Percentiles rank a stretch among this genome's conserved stretches.
Conservation (phyloP, 1,140 invertebrate genomes). For the Coptotermes formosanus region DNA sequence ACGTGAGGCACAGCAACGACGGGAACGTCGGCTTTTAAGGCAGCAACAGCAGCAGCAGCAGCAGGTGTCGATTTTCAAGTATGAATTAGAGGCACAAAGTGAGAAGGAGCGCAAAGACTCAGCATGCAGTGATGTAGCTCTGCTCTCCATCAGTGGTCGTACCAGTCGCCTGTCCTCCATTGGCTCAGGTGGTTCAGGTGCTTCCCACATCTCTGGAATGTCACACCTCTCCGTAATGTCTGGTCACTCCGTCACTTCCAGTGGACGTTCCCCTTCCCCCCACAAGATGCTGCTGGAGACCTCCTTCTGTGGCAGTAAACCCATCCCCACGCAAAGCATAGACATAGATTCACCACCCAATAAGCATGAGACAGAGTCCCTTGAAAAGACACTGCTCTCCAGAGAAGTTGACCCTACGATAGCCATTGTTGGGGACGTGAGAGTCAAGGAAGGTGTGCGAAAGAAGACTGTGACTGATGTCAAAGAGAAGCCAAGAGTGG, state of each 20-base stretch:
- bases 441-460: not conserved
- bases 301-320: constrained; percentile 82
- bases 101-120: constrained; percentile 67
- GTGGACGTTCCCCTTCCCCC: constrained; percentile 73
- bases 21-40: not conserved
- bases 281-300: constrained; percentile 86
- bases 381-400: constrained; percentile 64
- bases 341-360: constrained; percentile 27
- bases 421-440: constrained; percentile 45
- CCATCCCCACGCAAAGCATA: constrained; percentile 43
- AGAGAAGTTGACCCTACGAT: constrained; percentile 56
- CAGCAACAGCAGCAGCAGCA: constrained; percentile 20
- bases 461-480: constrained; percentile 44
- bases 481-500: constrained; percentile 48
- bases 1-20: constrained; percentile 43
- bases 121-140: constrained; percentile 66
- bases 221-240: constrained; percentile 43
- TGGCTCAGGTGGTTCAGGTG: constrained; percentile 54
- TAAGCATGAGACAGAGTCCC: constrained; percentile 52
- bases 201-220: constrained; percentile 34
- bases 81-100: constrained; percentile 40
- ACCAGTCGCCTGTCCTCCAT: constrained; percentile 77
- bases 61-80: constrained; percentile 29
- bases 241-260: constrained; percentile 51
- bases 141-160: constrained; percentile 77